Conservation (phyloP, 2,797 vertebrate genomes). For the Numenius phaeopus region DNA sequence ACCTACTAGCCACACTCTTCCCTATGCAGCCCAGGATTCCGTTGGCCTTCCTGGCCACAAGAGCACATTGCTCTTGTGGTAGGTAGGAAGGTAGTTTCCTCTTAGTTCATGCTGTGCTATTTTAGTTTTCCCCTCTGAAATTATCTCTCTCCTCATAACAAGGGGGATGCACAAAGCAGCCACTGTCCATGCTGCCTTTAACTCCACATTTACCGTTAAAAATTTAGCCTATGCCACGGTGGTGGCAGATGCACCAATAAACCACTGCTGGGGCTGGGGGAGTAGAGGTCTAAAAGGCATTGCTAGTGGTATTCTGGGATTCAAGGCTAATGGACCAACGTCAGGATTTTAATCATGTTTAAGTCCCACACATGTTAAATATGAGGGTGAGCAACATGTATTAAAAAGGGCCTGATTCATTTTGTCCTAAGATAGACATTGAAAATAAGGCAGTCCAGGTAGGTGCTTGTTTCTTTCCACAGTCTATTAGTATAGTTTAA, state of each 20-base stretch:
- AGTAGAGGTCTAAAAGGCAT: not conserved
- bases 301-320: not conserved
- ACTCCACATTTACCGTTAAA: not conserved
- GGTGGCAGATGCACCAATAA: not conserved
- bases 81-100: constrained; percentile 15
- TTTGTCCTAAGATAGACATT: not conserved
- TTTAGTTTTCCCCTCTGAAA: not conserved
- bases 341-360: not conserved
- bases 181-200: not conserved
- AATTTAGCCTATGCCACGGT: not conserved
- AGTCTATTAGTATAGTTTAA: not conserved
- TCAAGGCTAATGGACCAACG: not conserved
- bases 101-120: not conserved
- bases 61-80: no score
- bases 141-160: not conserved
- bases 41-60: no score
- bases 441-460: not conserved
- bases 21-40: no score
- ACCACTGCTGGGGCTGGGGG: not conserved
- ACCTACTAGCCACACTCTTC: no score
- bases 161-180: not conserved
- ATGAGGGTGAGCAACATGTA: accelerated
- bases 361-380: not conserved
- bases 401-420: not conserved
- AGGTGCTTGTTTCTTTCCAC: not conserved